Evolutionary conservation across 2,113 vertebrate genomes (phyloP), one percentile per base, ranked within the genome.

Genomic region (Elgaria multicarinata): DNA sequence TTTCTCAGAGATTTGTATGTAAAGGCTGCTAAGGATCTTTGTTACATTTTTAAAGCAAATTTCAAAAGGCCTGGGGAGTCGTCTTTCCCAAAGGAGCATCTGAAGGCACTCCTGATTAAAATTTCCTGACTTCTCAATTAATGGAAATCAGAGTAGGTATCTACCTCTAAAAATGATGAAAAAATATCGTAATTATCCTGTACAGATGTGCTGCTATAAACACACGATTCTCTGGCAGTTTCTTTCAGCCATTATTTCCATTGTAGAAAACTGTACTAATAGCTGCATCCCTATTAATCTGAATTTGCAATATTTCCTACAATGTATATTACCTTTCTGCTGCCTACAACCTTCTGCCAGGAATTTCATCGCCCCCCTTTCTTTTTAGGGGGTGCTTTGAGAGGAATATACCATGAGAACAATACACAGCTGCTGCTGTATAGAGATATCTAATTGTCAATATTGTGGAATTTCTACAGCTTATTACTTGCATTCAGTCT

Each of bases 401-500:
- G 97, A 96, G 96, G 97, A 97, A 97, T 97, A 97, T 97, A 97
- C 97, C 97, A 97, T 96, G 96, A 98, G 97, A 97, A 98, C 97
- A 98, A 97, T 98, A 97, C 97, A 97, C 97, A 98, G 97, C 97
- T 98, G 97, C 97, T 98, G 97, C 97, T 96, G 96, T 98, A 98
- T 97, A 98, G 97, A 98, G 97, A 97, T 98, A 98, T 98, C 97
- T 98, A 98, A 98, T 98, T 98, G 97, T 98, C 97, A 97, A 98
- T 98, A 98, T 97, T 98, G 97, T 97, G 96, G 97, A 98, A 98
- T 97, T 98, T 97, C 97, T 97, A 97, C 97, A 97, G 97, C 97
- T 98, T 98, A 98, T 98, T 98, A 98, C 97, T 97, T 97, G 97
- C 97, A 98, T 98, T 98, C 97, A 98, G 97, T 98, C 98, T 98